A percentile compares a stretch with the other conserved stretches of the same genome.
These are phyloP conservation scores for Sinonovacula constricta DNA, from an alignment of 1,140 invertebrate genomes.

Conservation along the genomic window DNA sequence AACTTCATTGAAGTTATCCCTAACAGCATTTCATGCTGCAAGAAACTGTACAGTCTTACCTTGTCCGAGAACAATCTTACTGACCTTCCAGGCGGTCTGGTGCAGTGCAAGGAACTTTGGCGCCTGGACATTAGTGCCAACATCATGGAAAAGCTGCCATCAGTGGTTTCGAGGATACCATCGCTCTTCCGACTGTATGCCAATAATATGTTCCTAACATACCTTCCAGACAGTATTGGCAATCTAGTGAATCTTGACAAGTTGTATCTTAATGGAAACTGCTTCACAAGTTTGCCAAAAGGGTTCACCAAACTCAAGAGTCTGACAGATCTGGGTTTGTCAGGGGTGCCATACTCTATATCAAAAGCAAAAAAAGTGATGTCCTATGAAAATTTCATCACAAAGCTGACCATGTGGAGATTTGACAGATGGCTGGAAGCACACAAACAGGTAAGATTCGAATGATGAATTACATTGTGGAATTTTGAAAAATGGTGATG, in stretches of 20 bases:
- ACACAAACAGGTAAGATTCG: constrained; percentile 44
- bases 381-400: constrained; percentile 63
- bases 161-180: constrained; percentile 54
- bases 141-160: constrained; percentile 44
- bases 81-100: constrained; percentile 55
- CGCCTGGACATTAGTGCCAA: constrained; percentile 62
- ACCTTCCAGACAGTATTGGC: constrained; percentile 62
- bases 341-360: constrained; percentile 60
- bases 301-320: constrained; percentile 60
- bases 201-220: constrained; percentile 53
- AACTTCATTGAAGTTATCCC: constrained; percentile 60
- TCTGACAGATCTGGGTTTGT: constrained; percentile 62
- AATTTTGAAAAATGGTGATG: too few species aligned
- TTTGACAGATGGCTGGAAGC: constrained; percentile 58
- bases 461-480: too few species aligned
- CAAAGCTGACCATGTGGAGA: constrained; percentile 53
- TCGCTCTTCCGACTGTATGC: constrained; percentile 60
- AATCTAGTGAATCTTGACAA: constrained; percentile 56
- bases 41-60: constrained; percentile 45
- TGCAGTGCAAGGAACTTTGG: constrained; percentile 41
- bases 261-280: constrained; percentile 61
- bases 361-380: constrained; percentile 58
- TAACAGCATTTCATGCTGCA: constrained; percentile 53
- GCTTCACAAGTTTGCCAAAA: constrained; percentile 57
- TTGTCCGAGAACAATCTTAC: constrained; percentile 55